A percentile compares a stretch with the other conserved stretches of the same genome.
These are phyloP conservation scores for Chirona hameri DNA, from an alignment of 2,888 invertebrate species.

Conservation along the genomic window DNA sequence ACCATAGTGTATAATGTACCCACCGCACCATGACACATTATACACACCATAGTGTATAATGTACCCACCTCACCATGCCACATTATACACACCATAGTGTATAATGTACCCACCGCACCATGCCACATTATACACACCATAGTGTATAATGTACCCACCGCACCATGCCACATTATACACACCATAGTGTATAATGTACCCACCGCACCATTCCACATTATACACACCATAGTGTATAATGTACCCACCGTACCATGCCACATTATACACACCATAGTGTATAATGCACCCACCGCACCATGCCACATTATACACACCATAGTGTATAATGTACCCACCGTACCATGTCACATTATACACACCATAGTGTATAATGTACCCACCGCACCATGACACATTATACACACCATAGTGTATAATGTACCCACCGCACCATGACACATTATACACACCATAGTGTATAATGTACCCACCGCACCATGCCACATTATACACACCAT, in stretches of 20 bases:
- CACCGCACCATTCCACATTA: neutral
- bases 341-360: neutral
- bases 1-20: neutral
- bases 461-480: neutral
- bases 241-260: neutral
- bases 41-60: neutral
- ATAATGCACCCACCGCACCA: neutral
- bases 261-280: neutral
- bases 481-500: neutral
- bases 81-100: neutral
- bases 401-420: neutral
- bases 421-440: neutral
- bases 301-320: neutral
- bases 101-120: neutral
- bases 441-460: neutral
- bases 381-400: neutral
- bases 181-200: neutral
- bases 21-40: neutral
- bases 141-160: neutral
- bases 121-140: neutral
- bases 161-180: neutral
- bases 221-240: neutral
- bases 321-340: neutral
- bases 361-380: neutral
- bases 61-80: neutral